phyloP scores from a whole-genome alignment of 92 coral and sea anemone genomes.

The Plumapathes pennacea region DNA sequence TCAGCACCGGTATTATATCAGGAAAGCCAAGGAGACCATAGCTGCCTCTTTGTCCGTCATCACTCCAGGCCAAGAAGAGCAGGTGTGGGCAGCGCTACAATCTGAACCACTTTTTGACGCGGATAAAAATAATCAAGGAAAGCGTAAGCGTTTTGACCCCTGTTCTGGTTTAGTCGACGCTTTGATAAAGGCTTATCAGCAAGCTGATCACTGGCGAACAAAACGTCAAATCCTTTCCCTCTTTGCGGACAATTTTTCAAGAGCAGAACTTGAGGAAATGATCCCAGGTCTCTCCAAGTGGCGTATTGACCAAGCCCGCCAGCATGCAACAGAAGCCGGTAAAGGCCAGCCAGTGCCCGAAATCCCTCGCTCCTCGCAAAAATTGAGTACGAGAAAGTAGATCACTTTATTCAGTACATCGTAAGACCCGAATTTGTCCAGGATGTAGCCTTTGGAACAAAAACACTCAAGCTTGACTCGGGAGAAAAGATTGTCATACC shows the following conservation, averaged over 20 bases:
- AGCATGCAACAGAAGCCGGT: constrained; percentile 29
- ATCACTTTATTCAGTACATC: constrained; percentile 33
- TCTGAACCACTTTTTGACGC: constrained; percentile 12
- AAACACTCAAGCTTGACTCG: constrained; percentile 24
- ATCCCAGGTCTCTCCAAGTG: constrained; percentile 39
- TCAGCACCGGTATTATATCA: constrained; percentile 42
- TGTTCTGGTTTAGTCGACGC: constrained; percentile 11
- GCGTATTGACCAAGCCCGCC: constrained; percentile 53
- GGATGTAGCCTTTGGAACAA: constrained; percentile 34
- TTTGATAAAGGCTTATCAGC: constrained; percentile 22
- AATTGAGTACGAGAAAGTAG: constrained; percentile 22
- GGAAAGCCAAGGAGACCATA: constrained; percentile 42
- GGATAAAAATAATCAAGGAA: constrained; percentile 13
- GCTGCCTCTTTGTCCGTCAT: constrained; percentile 33
- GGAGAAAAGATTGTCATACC: constrained; percentile 41
- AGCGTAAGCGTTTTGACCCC: constrained; percentile 30
- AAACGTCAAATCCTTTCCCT: constrained; percentile 45
- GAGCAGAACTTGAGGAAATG: constrained; percentile 41
- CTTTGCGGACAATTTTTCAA: constrained; percentile 57
- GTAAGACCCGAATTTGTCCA: constrained; percentile 17
- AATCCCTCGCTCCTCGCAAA: constrained; percentile 4
- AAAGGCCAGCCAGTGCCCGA: constrained; percentile 30
- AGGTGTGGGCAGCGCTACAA: constrained; percentile 26
- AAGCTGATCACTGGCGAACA: constrained; percentile 46
- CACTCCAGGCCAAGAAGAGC: constrained; percentile 43